Evolutionary conservation across 2,797 vertebrate genomes (phyloP), one percentile per base, ranked within the genome.

Genomic region (Gobionotothen gibberifrons): DNA sequence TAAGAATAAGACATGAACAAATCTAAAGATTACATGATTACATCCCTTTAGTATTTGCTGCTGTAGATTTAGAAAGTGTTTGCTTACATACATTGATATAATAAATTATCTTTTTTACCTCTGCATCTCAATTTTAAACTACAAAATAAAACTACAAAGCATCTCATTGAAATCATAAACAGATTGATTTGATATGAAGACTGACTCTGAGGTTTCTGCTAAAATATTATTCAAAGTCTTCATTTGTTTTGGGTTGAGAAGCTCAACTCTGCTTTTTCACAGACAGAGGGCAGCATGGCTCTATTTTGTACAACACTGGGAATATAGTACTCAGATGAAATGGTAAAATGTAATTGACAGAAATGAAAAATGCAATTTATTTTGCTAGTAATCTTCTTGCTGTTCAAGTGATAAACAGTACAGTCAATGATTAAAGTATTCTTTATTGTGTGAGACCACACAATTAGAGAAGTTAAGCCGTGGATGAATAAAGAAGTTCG

Each of bases 251-350:
- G 9, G 6, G 10, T 55, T 40, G 6, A 76, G 26, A 48, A 47
- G 26, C 56, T 15, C 53, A 54, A 19, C 71, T 73, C 63, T 66
- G 21, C 3, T 72, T 17, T 14, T 53, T 62, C 64, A 64, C 83
- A 86, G 88, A 76, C 83, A 95, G 94, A 85, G 89, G 93, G 93
- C 94, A 94, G 92, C 89, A 89, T 89, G 73, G 57, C 69, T 85
- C 88, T 78, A 57, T 72, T 71, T 60, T 26, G 78, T 43, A 51
- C 15, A 71, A 39, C 22, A 26, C 40, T 48, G 10, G 47, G 4
- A 52, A 19, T 39, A 15, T 42, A 15, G 29, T 29, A 13, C 46
- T 64, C 15, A 43, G 39, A 69, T 75, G 12, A 66, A 69, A 55
- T 55, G 51, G 12, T 43, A 36, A 44, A 12, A 13, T 47, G 69